Percentiles rank a stretch among this genome's conserved stretches.
Conservation (phyloP, 2,797 vertebrate genomes). For the Thalassophryne amazonica region DNA sequence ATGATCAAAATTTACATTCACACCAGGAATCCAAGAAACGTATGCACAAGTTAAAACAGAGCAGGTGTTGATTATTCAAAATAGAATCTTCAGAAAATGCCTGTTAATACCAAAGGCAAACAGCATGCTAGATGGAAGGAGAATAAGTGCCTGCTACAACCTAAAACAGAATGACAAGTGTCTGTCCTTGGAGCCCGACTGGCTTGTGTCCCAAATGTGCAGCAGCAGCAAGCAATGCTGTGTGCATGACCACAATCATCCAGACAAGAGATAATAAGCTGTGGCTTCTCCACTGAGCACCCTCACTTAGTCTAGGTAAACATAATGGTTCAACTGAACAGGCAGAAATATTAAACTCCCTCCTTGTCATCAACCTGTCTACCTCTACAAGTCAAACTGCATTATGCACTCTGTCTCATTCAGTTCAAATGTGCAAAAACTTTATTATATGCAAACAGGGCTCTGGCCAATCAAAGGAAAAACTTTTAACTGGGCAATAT, state of each 20-base stretch:
- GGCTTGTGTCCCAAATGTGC: conserved; percentile 34
- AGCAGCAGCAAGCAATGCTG: conserved; percentile 30
- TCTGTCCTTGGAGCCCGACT: conserved; percentile 40
- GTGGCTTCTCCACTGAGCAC: conserved; percentile 35
- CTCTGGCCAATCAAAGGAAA: background rate
- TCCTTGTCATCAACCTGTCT: conserved; percentile 39
- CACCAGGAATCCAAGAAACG: conserved; percentile 6
- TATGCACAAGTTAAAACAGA: conserved; percentile 28
- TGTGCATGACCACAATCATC: conserved; percentile 34
- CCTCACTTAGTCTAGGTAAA: conserved; percentile 42
- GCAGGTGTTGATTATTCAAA: conserved; percentile 31
- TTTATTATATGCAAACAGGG: background rate
- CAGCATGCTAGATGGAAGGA: conserved; percentile 43
- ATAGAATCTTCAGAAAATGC: conserved; percentile 42
- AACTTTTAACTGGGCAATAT: too few species aligned
- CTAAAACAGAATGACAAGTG: conserved; percentile 30
- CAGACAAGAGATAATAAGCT: conserved; percentile 57
- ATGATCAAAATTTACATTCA: conserved; percentile 16
- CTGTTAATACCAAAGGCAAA: conserved; percentile 36
- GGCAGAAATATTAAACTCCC: conserved; percentile 40
- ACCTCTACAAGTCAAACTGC: conserved; percentile 15
- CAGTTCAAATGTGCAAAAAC: background rate
- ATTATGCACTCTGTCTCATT: background rate
- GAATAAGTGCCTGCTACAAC: conserved; percentile 43
- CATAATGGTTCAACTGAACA: conserved; percentile 41